A percentile compares a stretch with the other conserved stretches of the same genome.
These are phyloP conservation scores for Drosophila neocordata DNA, from an alignment of 1,140 invertebrate species.

Conservation along the genomic window DNA sequence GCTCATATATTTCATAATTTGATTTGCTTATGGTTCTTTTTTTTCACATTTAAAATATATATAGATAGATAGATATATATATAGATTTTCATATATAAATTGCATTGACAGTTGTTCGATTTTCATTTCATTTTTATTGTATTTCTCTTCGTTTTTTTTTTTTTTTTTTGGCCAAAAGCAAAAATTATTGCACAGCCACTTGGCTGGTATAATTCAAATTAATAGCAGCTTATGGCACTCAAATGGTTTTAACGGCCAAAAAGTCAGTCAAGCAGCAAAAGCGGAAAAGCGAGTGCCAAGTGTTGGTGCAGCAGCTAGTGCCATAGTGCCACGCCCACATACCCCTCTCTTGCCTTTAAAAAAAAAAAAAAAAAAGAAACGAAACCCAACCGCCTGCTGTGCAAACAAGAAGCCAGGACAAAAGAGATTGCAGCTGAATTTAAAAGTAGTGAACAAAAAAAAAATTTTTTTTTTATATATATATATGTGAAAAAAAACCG, in stretches of 20 bases:
- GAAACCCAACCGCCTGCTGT: slow-evolving; percentile 59
- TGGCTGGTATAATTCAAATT: slow-evolving; percentile 75
- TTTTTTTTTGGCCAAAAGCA: slow-evolving; percentile 48
- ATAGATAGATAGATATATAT: neutral
- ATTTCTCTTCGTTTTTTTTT: neutral
- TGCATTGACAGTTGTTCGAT: slow-evolving; percentile 62
- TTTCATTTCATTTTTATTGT: neutral
- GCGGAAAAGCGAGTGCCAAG: slow-evolving; percentile 56
- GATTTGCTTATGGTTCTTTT: neutral
- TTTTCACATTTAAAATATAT: neutral
- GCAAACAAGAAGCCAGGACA: slow-evolving; percentile 25
- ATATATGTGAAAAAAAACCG: too few species aligned
- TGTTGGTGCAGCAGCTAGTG: slow-evolving; percentile 21
- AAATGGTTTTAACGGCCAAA: slow-evolving; percentile 75
- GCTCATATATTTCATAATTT: slow-evolving; percentile 8
- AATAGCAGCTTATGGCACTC: slow-evolving; percentile 80
- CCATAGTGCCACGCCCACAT: slow-evolving; percentile 18
- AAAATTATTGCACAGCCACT: slow-evolving; percentile 62
- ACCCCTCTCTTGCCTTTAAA: too few species aligned
- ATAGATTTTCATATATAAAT: slow-evolving; percentile 45
- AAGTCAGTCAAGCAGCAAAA: slow-evolving; percentile 63
- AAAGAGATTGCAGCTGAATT: slow-evolving; percentile 8
- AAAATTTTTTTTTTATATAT: too few species aligned
- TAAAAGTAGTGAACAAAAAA: slow-evolving; percentile 13
- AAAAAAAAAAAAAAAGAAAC: too few species aligned